A percentile compares a stretch with the other conserved stretches of the same genome.
Conservation (phyloP, 2,888 invertebrate genomes). For the Tholera decimalis region DNA sequence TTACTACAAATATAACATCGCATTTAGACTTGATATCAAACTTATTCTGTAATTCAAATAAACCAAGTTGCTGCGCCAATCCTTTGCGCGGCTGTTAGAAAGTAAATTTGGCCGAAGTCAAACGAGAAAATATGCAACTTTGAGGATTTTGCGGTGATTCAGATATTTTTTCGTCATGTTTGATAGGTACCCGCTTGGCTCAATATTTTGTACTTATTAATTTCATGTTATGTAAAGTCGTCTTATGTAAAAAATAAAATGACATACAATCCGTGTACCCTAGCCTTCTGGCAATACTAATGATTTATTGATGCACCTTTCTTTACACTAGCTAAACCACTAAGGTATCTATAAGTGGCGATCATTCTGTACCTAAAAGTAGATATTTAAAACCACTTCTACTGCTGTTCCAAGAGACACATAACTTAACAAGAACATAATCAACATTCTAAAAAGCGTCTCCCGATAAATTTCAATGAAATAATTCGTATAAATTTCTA, state of each 20-base stretch:
- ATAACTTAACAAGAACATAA: constrained; percentile 24
- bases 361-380: neutral
- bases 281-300: neutral
- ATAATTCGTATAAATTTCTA: constrained; percentile 79
- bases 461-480: constrained; percentile 74
- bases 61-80: constrained; percentile 36
- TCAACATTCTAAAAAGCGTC: constrained; percentile 43
- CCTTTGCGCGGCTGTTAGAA: constrained; percentile 25
- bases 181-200: neutral
- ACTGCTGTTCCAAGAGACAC: neutral
- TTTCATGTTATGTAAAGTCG: constrained; percentile 1
- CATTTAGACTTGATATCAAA: constrained; percentile 23
- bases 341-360: neutral
- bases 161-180: constrained; percentile 3
- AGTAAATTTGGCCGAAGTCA: constrained; percentile 19
- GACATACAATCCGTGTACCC: too few relatives aligned
- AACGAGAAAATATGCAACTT: constrained; percentile 20
- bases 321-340: too few relatives aligned
- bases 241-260: too few relatives aligned
- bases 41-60: constrained; percentile 38
- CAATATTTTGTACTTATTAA: neutral
- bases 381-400: neutral
- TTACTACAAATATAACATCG: constrained; percentile 14
- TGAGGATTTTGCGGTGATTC: constrained; percentile 3
- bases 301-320: neutral